Conservation (phyloP, 2,888 invertebrate species). For the Lasioglossum vierecki region DNA sequence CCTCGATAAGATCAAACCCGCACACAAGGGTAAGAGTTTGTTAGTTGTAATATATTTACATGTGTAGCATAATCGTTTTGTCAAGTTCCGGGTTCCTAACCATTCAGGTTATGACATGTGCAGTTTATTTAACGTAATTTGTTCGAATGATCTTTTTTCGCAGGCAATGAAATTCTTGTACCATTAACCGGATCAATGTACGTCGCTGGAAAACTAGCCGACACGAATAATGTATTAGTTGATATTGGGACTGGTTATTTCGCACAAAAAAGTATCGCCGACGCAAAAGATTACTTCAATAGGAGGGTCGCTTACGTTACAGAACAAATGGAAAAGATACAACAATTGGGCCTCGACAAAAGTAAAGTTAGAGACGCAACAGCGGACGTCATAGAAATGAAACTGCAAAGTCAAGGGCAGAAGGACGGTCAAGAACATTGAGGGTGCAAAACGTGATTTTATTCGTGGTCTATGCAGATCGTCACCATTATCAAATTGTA, state of each 20-base stretch:
- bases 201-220: constrained; percentile 94
- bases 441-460: constrained; percentile 13
- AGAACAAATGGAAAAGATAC: constrained; percentile 97
- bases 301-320: constrained; percentile 95
- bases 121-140: background rate
- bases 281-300: constrained; percentile 96
- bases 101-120: background rate
- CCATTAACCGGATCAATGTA: constrained; percentile 99
- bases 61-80: background rate
- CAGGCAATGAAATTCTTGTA: constrained; percentile 91
- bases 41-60: background rate
- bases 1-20: constrained; percentile 90
- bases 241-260: constrained; percentile 99
- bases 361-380: constrained; percentile 90
- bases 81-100: background rate
- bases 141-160: background rate
- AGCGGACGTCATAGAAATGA: constrained; percentile 91
- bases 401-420: constrained; percentile 86
- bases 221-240: constrained; percentile 94
- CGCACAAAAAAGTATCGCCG: constrained; percentile 93
- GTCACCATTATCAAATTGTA: constrained; percentile 24
- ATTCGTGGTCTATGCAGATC: background rate
- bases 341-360: constrained; percentile 92
- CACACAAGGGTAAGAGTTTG: constrained; percentile 86
- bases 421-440: constrained; percentile 71